These are phyloP conservation scores for Drosophila tripunctata DNA, from an alignment of 2,888 invertebrate genomes.

Conservation along the genomic window DNA sequence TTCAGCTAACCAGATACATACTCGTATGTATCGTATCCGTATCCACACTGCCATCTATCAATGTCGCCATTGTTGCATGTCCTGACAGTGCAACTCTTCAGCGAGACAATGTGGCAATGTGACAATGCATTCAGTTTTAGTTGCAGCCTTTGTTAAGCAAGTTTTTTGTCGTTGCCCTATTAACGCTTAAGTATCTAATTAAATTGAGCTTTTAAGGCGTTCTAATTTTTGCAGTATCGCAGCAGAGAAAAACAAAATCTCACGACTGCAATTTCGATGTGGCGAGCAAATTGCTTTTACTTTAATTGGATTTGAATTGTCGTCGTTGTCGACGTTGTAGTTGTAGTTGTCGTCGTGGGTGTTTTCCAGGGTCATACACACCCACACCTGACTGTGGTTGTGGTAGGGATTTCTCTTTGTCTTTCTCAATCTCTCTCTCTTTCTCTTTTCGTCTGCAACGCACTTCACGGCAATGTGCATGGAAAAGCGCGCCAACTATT, in stretches of 20 bases:
- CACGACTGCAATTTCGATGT: constrained; percentile 35
- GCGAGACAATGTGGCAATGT: constrained; percentile 36
- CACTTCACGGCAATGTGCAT: constrained; percentile 4
- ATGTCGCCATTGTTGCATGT: constrained; percentile 49
- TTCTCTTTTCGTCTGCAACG: neutral
- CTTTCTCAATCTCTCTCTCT: neutral
- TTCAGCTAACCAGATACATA: neutral
- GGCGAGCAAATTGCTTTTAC: constrained; percentile 68
- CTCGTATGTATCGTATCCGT: neutral
- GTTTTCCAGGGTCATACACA: constrained; percentile 43
- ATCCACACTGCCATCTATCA: constrained; percentile 21
- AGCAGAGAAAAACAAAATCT: constrained; percentile 30
- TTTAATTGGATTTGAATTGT: constrained; percentile 71
- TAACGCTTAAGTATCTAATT: constrained; percentile 65
- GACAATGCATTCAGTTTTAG: constrained; percentile 34
- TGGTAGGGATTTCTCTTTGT: neutral
- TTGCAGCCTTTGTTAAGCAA: constrained; percentile 38
- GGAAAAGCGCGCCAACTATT: constrained; percentile 31
- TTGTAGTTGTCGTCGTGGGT: constrained; percentile 17
- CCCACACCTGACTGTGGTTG: constrained; percentile 12
- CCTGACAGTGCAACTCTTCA: constrained; percentile 62
- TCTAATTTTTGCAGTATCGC: constrained; percentile 53
- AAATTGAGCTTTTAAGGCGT: constrained; percentile 52
- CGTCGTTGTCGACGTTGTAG: constrained; percentile 11
- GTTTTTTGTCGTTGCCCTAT: constrained; percentile 27